Conservation (phyloP, 2,888 invertebrate species). For the Rhyacophila evoluta region DNA sequence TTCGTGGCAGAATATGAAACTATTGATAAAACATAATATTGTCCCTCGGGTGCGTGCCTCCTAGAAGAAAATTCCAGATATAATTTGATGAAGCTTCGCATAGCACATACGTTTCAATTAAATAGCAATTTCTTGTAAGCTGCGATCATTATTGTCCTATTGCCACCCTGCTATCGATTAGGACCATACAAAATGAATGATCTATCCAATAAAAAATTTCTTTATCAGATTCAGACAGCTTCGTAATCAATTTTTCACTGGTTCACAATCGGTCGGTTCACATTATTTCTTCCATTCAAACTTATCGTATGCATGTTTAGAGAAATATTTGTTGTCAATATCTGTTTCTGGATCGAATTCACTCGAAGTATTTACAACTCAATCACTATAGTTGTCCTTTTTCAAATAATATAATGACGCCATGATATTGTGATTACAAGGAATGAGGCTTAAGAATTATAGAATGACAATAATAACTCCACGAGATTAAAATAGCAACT, state of each 20-base stretch:
- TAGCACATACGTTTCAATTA: neutral
- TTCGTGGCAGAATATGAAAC: no score
- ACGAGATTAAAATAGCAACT: no score
- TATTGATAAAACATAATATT: no score
- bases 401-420: no score
- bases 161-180: slow-evolving; percentile 23
- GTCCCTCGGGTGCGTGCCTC: neutral
- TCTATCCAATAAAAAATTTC: slow-evolving; percentile 4
- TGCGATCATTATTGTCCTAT: neutral
- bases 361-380: neutral
- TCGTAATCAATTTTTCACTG: neutral
- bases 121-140: neutral
- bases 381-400: neutral
- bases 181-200: neutral
- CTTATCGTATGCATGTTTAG: neutral
- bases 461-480: no score
- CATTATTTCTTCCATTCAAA: slow-evolving; percentile 25
- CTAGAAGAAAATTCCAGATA: slow-evolving; percentile 22
- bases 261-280: slow-evolving; percentile 24
- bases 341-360: neutral
- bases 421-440: no score
- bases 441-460: no score
- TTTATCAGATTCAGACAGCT: neutral
- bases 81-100: slow-evolving; percentile 16
- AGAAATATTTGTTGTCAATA: slow-evolving; percentile 9